Percentiles rank a stretch among this genome's conserved stretches.
Conservation (phyloP, 30 jellyfish, hydroid and myxozoan genomes). For the Euphysa ruthae region DNA sequence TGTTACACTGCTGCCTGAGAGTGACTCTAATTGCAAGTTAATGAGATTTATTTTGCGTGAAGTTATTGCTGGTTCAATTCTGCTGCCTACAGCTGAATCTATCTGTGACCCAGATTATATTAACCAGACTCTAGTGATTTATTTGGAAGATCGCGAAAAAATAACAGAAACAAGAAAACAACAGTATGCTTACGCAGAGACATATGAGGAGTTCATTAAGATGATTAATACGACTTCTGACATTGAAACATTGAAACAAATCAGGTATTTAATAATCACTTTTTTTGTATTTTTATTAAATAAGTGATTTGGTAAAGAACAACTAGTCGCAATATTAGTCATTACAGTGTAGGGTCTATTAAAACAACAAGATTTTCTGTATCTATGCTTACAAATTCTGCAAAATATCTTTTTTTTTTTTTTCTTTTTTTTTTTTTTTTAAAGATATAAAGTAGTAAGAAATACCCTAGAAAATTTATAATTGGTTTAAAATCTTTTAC, state of each 20-base stretch:
- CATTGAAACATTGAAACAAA: constrained; percentile 84
- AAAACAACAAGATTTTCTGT: no score
- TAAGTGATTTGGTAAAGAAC: no score
- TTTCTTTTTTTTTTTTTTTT: no score
- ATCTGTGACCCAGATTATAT: constrained; percentile 93
- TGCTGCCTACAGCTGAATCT: constrained; percentile 91
- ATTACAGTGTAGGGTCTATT: no score
- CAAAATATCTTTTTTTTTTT: no score
- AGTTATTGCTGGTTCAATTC: constrained; percentile 60
- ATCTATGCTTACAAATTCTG: no score
- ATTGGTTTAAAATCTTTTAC: no score
- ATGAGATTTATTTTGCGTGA: constrained; percentile 75
- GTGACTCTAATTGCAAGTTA: constrained; percentile 74
- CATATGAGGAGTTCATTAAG: constrained; percentile 90
- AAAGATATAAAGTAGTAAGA: no score
- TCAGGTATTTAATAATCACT: no score
- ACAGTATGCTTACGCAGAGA: constrained; percentile 95
- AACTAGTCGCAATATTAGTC: no score
- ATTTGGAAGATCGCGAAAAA: constrained; percentile 83
- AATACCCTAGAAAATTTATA: no score
- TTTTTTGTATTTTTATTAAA: no score
- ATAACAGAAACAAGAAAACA: constrained; percentile 77
- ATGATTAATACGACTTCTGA: constrained; percentile 66
- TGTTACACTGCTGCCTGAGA: constrained; percentile 72
- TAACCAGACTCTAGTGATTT: constrained; percentile 76